Evolutionary conservation across 2,888 invertebrate genomes (phyloP), one percentile per base, ranked within the genome.

Genomic region (Ferdinandea cuprea): DNA sequence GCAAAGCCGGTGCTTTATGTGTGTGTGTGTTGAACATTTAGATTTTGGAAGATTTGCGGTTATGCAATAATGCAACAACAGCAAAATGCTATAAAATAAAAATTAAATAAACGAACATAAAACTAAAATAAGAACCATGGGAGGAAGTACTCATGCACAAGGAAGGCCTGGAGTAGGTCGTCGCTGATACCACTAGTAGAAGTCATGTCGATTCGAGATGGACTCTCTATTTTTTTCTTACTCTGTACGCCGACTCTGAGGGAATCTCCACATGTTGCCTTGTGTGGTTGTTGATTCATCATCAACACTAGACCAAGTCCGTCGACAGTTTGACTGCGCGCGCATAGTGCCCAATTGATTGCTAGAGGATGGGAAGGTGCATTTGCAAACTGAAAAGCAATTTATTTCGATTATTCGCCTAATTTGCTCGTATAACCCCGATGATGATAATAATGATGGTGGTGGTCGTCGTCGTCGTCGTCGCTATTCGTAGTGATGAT

Each of bases 321-420:
- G 21, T 19, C 28, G 52, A 63, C 52, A 30, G 9, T 15, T 44
- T 25, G 50, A 40, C 50, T 61, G n/a, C 42, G 72, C 61, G 50
- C 52, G 65, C 65, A 48, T 13, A 50, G 48, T 56, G 48, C 48
- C 77, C 63, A 73, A 78, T 69, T 84, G 83, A 78, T 78, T n/a
- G n/a, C n/a, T n/a, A n/a, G n/a, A n/a, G n/a, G n/a, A n/a, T n/a
- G n/a, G n/a, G n/a, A n/a, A 78, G 40, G 40, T 25, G 13, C 66
- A 44, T 72, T 63, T 63, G 65, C 72, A 48, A 72, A 56, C 19
- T 17, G 48, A 61, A 84, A 79, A 61, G 72, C 85, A 85, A 84
- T 85, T 85, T 79, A 85, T 84, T 85, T 79, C 85, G 85, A 85
- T 84, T 85, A 74, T 84, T 79, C 85, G 84, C 76, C 76, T 77